Conservation (phyloP, 2,113 vertebrate species). For the Platichthys stellatus region DNA sequence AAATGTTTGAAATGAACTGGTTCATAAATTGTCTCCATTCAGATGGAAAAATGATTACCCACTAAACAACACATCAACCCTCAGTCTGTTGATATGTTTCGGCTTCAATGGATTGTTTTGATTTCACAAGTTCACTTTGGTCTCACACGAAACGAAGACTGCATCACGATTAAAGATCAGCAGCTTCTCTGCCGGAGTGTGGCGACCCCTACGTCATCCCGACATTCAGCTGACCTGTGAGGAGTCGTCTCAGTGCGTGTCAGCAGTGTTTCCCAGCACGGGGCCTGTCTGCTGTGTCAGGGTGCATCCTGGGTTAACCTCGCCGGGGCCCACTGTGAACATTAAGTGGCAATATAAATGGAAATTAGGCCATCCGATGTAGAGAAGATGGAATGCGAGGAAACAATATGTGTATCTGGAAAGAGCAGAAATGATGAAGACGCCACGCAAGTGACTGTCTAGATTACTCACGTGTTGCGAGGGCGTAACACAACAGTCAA, state of each 20-base stretch:
- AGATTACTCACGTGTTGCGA: slow-evolving; percentile 15
- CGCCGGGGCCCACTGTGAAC: slow-evolving; percentile 24
- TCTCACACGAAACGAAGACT: neutral
- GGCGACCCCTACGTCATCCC: neutral
- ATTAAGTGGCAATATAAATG: slow-evolving; percentile 80
- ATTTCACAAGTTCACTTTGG: too few species aligned
- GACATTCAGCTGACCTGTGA: slow-evolving; percentile 36
- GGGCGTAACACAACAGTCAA: neutral
- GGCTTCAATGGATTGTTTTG: too few species aligned
- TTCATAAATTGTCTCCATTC: too few species aligned
- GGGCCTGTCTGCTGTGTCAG: slow-evolving; percentile 46
- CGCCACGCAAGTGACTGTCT: slow-evolving; percentile 16
- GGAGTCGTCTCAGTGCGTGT: slow-evolving; percentile 35
- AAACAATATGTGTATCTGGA: slow-evolving; percentile 66
- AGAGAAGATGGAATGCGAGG: slow-evolving; percentile 48
- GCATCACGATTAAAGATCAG: neutral
- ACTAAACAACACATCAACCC: too few species aligned
- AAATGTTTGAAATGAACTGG: too few species aligned
- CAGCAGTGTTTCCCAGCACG: slow-evolving; percentile 19
- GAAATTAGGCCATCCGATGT: slow-evolving; percentile 69
- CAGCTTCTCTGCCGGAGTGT: neutral
- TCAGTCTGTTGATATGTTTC: too few species aligned
- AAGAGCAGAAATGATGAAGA: slow-evolving; percentile 45
- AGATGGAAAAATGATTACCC: too few species aligned
- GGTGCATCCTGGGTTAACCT: slow-evolving; percentile 50